Percentiles rank a stretch among this genome's conserved stretches.
phyloP scores from a whole-genome alignment of 2,113 vertebrate species.

The Macroglossus sobrinus region DNA sequence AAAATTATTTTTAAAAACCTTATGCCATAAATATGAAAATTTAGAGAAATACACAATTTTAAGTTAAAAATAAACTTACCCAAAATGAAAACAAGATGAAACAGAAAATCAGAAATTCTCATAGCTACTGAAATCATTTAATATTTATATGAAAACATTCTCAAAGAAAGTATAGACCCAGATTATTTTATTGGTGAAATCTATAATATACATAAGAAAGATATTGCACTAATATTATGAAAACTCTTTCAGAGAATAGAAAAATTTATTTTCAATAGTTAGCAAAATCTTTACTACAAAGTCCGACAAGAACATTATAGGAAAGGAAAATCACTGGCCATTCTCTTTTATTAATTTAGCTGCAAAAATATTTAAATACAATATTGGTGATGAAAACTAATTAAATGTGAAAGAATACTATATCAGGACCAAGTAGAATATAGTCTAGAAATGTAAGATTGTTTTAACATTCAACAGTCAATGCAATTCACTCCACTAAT shows the following conservation, averaged over 20 bases:
- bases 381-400: not conserved
- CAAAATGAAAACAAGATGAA: not conserved
- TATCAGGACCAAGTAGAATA: not conserved
- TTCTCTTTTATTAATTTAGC: not conserved
- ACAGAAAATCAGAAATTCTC: not conserved
- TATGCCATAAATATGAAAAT: not conserved
- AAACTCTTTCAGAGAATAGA: not conserved
- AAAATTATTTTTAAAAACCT: not conserved
- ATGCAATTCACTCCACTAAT: not conserved
- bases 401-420: not conserved
- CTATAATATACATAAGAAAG: not conserved
- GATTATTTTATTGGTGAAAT: not conserved
- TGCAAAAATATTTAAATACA: not conserved
- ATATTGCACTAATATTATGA: not conserved
- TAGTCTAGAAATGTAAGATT: not conserved
- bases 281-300: not conserved
- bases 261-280: not conserved
- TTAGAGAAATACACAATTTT: not conserved
- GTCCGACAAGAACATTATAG: not conserved
- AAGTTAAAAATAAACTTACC: not conserved
- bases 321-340: not conserved
- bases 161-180: not conserved
- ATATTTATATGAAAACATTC: not conserved
- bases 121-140: not conserved
- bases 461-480: not conserved